Base-by-base conservation (phyloP, 2,113 vertebrate species). In the Eupsittula cactorum region DNA sequence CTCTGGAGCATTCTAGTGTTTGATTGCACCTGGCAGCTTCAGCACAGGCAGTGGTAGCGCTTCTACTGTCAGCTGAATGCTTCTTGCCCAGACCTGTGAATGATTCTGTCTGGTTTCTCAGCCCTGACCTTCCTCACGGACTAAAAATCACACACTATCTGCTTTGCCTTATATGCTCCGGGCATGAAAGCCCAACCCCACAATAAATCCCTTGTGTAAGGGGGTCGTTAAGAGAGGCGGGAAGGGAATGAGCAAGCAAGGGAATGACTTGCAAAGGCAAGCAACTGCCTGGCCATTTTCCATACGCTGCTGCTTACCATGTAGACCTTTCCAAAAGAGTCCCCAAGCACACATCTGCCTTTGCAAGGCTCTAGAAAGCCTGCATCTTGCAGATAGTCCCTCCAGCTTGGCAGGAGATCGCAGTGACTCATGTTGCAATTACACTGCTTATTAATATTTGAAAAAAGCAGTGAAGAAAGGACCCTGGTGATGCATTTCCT, bases 401-500 rank as follows among this genome's bases (percentile, higher is more conserved):
- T 92, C 82, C 62, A 44, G 87, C 84, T 96, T 96, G 92, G 96
- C 96, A 96, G 90, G 84, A 80, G 93, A 82, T 82, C 3, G 13
- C 87, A 53, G 82, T 94, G 95, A 97, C 90, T 96, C 96, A 96
- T 85, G 79, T 94, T 93, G 89, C 94, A 96, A 91, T 96, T 92
- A 96, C 94, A 79, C 83, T 95, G 81, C 91, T 95, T 97, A 95
- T 95, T 96, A 97, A 91, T 96, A 89, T 84, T 95, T 89, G 89
- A 68, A 82, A 97, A 92, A 91, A 86, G 69, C 89, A 47, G 82
- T 16, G 87, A 91, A 93, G 96, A 96, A 97, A 91, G 94, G 93
- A 85, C 95, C 90, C 94, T 59, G 92, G 94, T 93, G 96, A 95
- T 97, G 96, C 87, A 59, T 97, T 97, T 97, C 96, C 95, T 95